Base-by-base conservation (phyloP, 2,888 invertebrate species). In the Scotopteryx bipunctaria region DNA sequence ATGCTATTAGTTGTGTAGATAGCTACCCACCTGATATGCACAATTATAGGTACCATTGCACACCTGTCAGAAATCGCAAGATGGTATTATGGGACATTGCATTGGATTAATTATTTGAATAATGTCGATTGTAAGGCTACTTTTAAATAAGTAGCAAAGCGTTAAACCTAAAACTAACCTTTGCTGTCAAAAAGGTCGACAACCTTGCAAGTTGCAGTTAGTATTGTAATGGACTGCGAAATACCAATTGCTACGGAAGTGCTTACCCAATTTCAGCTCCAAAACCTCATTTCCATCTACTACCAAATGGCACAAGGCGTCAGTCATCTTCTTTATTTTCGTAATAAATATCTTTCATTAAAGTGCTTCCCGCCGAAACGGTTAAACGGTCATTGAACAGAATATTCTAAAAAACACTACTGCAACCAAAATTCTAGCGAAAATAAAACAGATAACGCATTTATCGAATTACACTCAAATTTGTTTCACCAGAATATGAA, bases 271-370 rank as follows among this genome's bases (percentile, higher is more conserved):
- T 32, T 57, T 57, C 15, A 93, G 80, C 67, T 92, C 90, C 56
- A 92, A 75, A 14, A 89, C 91, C 47, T 92, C 91, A 69, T 92
- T 93, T 36, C 92, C 92, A 71, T 92, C 91, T 27, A 90, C 89
- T 52, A 91, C 91, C 61, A 91, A 83, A 79, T 91, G 88, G 66
- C 85, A 83, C 66, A 91, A 65, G 3, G 83, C 82, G 64, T 91
- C 91, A 71, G 88, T 91, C 88, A 90, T 90, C 69, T 48, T 90
- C 69, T 48, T 59, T 56, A 27, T 11, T 14, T 33, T 40, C 15
- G 13, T 5, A n/a, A 31, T 27, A 42, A 57, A 44, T 41, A 27
- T 0, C 9, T 9, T 11, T 8, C 9, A n/a, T n/a, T 32, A 13
- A 9, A 11, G 27, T 15, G 19, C 42, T 63, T 60, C 57, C 60